Percentiles rank a stretch among this genome's conserved stretches.
These are phyloP conservation scores for Murina feae DNA, from an alignment of 2,113 vertebrate genomes.

Conservation along the genomic window DNA sequence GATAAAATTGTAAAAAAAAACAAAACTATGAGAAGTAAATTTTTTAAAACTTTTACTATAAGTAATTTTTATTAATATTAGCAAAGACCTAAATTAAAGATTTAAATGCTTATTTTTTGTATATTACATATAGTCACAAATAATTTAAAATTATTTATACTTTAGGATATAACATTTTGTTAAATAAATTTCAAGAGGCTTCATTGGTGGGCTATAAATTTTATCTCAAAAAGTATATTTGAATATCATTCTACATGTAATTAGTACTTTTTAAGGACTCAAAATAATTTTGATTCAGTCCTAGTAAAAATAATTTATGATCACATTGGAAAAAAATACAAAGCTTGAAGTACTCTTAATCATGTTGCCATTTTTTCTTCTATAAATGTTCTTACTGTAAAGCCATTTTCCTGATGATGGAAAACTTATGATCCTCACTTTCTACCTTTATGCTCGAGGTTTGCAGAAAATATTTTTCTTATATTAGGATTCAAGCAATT, in stretches of 20 bases:
- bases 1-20: neutral
- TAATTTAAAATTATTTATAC: neutral
- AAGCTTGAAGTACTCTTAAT: neutral
- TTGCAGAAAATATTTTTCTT: neutral
- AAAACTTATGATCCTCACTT: neutral
- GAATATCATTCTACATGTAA: neutral
- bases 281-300: neutral
- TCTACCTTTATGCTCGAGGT: neutral
- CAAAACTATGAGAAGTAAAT: neutral
- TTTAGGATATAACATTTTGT: neutral
- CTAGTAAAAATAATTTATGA: neutral
- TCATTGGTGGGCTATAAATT: neutral
- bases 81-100: neutral
- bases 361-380: neutral
- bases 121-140: neutral
- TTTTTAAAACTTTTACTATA: neutral
- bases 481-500: neutral
- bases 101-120: conserved; percentile 9
- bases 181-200: neutral
- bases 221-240: neutral
- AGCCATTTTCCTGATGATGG: neutral
- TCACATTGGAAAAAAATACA: neutral
- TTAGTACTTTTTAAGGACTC: neutral
- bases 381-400: neutral
- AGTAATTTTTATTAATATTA: neutral